Conservation (phyloP, 2,113 vertebrate species). For the Ceuthmochares aereus region DNA sequence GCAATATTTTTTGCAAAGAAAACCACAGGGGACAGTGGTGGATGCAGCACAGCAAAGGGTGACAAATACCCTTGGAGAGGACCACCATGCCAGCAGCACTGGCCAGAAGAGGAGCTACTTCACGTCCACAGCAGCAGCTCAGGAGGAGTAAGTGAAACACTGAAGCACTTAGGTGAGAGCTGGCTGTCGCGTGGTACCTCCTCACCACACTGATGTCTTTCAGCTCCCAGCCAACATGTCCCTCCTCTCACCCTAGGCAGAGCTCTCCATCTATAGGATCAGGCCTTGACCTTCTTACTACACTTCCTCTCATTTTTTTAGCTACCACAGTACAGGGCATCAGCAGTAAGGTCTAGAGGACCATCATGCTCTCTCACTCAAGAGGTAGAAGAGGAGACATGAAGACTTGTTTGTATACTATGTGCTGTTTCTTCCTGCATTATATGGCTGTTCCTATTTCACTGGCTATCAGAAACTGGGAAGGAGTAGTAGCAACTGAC, state of each 20-base stretch:
- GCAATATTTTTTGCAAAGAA: background rate
- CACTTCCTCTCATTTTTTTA: background rate
- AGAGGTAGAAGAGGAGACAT: background rate
- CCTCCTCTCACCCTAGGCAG: background rate
- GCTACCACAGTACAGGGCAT: background rate
- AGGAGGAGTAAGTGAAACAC: accelerated
- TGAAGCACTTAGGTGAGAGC: background rate
- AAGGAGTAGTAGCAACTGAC: background rate
- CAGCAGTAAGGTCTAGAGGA: background rate
- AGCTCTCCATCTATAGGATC: background rate
- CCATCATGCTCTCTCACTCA: background rate
- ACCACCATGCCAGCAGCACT: background rate
- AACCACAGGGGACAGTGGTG: background rate
- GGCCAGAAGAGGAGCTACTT: background rate
- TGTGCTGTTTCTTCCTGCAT: background rate
- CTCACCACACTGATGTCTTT: background rate
- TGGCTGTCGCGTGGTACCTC: background rate
- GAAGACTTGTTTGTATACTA: background rate
- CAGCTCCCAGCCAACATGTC: accelerated
- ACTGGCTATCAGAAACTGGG: background rate
- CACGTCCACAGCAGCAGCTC: background rate
- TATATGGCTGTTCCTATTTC: background rate
- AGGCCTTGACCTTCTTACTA: background rate
- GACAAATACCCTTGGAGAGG: background rate
- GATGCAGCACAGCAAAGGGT: background rate